Base-by-base conservation (phyloP, 2,113 vertebrate species). In the Falco punctatus region DNA sequence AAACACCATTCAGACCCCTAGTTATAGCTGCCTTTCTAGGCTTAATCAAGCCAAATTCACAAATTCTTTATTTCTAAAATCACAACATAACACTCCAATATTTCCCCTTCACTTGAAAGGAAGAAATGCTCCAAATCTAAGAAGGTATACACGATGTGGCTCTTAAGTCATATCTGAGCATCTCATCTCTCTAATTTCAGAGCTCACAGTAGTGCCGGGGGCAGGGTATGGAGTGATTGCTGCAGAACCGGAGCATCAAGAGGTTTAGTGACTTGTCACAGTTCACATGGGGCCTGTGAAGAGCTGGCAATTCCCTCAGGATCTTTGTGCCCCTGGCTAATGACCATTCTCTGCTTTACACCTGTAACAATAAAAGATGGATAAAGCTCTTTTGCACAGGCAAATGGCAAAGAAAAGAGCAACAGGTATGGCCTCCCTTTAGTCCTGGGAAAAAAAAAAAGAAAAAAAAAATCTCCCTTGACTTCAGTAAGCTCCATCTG, bases 151-250 rank as follows among this genome's bases (percentile, higher is more conserved):
- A 5, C 3, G 28, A 12, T 17, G 9, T 11, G 70, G 51, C 14
- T 74, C 19, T 58, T 79, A 74, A 55, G 72, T 26, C 57, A 0
- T 1, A 32, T 11, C 48, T 52, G 52, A 81, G 42, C 24, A 33
- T 9, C 23, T 67, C 3, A 0, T 16, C 33, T 9, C 19, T 57
- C 28, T 59, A 30, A 18, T 49, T 35, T 69, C 73, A 44, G 74
- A 26, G 33, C 57, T 49, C 44, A 9, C 1, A 4, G 44, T 14
- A 13, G 4, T 3, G 4, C 48, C 6, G 1, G 1, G 38, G 58
- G 32, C 71, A 59, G 74, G 32, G 12, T 22, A 13, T 0, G 24
- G 18, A 16, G 51, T 33, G n/a, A 42, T 4, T 54, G 67, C 65
- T 75, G 62, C 58, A 77, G n/a, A 52, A 57, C 24, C n/a, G 32